Evolutionary conservation across 2,113 vertebrate species (phyloP).

Genomic region (Cyphomyrus discorhynchus): DNA sequence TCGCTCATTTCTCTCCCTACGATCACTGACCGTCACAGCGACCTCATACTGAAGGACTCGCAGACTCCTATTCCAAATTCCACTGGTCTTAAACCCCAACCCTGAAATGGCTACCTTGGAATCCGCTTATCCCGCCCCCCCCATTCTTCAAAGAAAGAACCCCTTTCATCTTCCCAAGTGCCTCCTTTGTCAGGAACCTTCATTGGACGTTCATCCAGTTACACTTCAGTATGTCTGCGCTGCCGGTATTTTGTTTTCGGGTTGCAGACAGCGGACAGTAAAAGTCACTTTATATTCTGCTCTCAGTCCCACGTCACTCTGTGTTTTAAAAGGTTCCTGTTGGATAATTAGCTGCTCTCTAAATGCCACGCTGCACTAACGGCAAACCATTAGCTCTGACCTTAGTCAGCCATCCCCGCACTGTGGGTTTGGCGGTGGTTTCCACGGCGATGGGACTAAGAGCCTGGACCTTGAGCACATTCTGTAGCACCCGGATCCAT

Average conservation of each 20-base stretch:
- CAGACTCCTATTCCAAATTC: constrained; percentile 35
- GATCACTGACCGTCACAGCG: constrained; percentile 22
- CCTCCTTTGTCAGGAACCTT: neutral
- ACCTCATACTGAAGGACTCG: neutral
- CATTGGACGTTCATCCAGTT: neutral
- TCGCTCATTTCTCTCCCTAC: constrained; percentile 6
- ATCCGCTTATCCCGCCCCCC: constrained; percentile 26
- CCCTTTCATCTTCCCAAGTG: constrained; percentile 18
- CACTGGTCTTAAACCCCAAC: constrained; percentile 28
- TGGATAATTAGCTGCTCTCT: neutral
- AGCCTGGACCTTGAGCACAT: constrained; percentile 75
- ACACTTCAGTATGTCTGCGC: no score
- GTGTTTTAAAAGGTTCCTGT: neutral
- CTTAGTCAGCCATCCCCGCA: constrained; percentile 83
- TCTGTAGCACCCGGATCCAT: constrained; percentile 82
- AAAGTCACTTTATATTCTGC: neutral
- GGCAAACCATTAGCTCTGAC: constrained; percentile 46
- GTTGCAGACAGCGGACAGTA: neutral
- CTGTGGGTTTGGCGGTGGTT: constrained; percentile 63
- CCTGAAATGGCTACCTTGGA: constrained; percentile 38
- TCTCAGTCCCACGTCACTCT: neutral
- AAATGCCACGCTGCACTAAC: neutral
- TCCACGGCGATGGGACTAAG: constrained; percentile 56
- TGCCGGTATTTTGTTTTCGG: neutral
- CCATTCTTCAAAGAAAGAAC: constrained; percentile 4